phyloP scores from a whole-genome alignment of 2,888 invertebrate genomes.

The Caenorhabditis uteleia region DNA sequence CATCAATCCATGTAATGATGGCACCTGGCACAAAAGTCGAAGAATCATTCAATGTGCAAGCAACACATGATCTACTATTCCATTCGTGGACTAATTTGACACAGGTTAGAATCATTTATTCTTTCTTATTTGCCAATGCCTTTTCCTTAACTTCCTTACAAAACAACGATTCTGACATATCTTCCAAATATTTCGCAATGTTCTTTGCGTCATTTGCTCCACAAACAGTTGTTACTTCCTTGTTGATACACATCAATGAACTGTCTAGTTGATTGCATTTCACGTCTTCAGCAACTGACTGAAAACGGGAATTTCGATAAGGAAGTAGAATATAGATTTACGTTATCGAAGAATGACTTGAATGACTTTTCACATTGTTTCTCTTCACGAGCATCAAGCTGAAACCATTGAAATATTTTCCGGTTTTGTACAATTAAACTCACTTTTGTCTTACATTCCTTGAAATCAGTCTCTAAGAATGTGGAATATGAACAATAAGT shows the following conservation, averaged over 20 bases:
- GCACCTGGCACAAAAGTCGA: slow-evolving; percentile 80
- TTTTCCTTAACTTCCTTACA: slow-evolving; percentile 13
- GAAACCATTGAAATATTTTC: too few relatives aligned
- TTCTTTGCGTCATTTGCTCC: slow-evolving; percentile 11
- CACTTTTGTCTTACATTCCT: slow-evolving; percentile 22
- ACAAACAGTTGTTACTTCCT: slow-evolving; percentile 18
- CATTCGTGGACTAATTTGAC: slow-evolving; percentile 74
- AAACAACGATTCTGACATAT: slow-evolving; percentile 23
- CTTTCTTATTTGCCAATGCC: slow-evolving; percentile 3
- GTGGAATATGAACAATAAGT: slow-evolving; percentile 26
- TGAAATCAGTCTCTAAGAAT: slow-evolving; percentile 27
- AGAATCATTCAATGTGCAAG: slow-evolving; percentile 98
- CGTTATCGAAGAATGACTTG: slow-evolving; percentile 29
- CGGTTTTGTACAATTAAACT: too few relatives aligned
- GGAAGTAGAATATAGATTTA: neutral
- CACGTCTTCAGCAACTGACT: slow-evolving; percentile 11
- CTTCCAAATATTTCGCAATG: slow-evolving; percentile 12
- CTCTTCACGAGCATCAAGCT: slow-evolving; percentile 11
- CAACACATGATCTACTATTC: slow-evolving; percentile 93
- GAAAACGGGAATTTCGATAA: neutral
- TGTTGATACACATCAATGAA: slow-evolving; percentile 14
- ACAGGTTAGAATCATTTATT: slow-evolving; percentile 14
- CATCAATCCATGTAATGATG: slow-evolving; percentile 55
- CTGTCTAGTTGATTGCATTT: slow-evolving; percentile 15
- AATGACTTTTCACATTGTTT: slow-evolving; percentile 20